Evolutionary conservation across 2,888 invertebrate species (phyloP).

Genomic region (Scelioninae gen. 1): DNA sequence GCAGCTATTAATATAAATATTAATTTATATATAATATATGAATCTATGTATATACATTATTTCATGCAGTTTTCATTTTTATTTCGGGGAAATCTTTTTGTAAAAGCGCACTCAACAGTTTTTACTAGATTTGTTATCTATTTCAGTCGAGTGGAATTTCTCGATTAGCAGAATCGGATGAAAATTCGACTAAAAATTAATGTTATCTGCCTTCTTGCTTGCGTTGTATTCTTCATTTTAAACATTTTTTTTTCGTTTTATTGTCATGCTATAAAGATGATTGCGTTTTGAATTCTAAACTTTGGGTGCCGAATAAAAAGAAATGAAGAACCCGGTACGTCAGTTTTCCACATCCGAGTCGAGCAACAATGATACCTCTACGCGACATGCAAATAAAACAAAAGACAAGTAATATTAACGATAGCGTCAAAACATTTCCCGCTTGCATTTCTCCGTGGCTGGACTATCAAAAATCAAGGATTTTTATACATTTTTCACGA

Average conservation of each 20-base stretch:
- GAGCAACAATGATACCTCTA: constrained; percentile 67
- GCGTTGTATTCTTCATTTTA: no score
- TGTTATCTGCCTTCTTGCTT: not conserved
- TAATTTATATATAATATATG: not conserved
- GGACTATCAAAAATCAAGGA: constrained; percentile 18
- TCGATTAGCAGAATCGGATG: not conserved
- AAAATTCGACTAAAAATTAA: not conserved
- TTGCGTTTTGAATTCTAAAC: not conserved
- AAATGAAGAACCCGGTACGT: constrained; percentile 4
- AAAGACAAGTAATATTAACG: constrained; percentile 36
- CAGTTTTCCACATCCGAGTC: constrained; percentile 42
- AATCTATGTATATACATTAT: not conserved
- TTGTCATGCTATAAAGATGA: not conserved
- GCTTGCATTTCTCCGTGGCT: constrained; percentile 47
- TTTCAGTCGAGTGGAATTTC: not conserved
- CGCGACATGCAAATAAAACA: constrained; percentile 65
- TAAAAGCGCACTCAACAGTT: not conserved
- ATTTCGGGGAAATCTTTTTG: no score
- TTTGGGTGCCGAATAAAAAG: not conserved
- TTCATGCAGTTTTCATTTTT: not conserved
- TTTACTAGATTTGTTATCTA: not conserved
- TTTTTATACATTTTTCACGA: constrained; percentile 53
- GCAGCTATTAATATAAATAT: not conserved
- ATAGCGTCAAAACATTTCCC: constrained; percentile 25
- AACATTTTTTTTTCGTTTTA: not conserved